These are phyloP conservation scores for Mobula hypostoma DNA, from an alignment of 2,113 vertebrate species.

Conservation along the genomic window DNA sequence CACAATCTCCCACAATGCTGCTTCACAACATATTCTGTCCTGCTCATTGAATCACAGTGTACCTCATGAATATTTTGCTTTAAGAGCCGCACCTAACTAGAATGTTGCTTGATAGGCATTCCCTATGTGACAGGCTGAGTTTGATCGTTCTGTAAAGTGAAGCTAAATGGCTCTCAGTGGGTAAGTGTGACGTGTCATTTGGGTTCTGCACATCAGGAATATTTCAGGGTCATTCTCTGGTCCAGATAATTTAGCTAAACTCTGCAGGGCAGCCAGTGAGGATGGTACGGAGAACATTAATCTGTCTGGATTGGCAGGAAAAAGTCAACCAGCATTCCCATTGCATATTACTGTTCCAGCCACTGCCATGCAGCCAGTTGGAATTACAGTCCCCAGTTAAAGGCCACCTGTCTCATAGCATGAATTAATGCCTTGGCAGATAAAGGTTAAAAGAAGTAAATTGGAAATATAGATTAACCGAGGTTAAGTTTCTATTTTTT, in stretches of 20 bases:
- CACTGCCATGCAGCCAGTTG: background rate
- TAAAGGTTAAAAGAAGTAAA: background rate
- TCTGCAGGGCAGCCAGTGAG: background rate
- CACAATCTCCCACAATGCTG: background rate
- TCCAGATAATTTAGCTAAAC: background rate
- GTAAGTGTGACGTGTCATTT: background rate
- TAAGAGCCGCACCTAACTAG: background rate
- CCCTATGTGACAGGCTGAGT: background rate
- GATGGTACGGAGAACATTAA: background rate
- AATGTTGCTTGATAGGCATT: background rate
- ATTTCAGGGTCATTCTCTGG: slow-evolving; percentile 23
- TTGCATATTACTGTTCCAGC: background rate
- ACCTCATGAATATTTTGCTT: background rate
- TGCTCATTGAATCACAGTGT: background rate
- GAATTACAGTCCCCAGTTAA: background rate
- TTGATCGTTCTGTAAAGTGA: slow-evolving; percentile 8
- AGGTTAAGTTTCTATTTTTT: background rate
- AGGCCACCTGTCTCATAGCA: background rate
- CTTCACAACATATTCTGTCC: background rate
- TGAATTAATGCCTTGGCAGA: background rate
- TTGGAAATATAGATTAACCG: background rate
- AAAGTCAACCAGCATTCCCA: background rate
- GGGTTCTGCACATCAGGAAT: background rate
- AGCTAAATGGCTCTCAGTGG: background rate
- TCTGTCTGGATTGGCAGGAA: background rate